Evolutionary conservation across 2,113 vertebrate species (phyloP).

Genomic region (Platanista minor): DNA sequence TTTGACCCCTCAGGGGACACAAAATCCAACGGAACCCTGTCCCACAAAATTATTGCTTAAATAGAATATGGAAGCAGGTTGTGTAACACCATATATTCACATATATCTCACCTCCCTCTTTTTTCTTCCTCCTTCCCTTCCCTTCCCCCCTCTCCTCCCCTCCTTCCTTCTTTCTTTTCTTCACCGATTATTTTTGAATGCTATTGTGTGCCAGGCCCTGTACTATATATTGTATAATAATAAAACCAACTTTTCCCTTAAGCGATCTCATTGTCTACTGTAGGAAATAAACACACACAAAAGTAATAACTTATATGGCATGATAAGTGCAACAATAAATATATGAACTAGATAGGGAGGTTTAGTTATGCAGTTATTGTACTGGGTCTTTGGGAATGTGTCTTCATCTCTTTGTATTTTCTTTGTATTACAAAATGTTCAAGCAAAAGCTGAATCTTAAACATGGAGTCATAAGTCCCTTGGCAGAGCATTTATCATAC

Average conservation of each 20-base stretch:
- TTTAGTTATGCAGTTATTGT: neutral
- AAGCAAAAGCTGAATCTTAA: neutral
- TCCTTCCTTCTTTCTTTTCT: neutral
- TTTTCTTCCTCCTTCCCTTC: neutral
- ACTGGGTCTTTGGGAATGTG: neutral
- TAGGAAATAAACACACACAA: neutral
- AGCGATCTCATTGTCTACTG: neutral
- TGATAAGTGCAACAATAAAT: neutral
- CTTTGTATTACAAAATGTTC: neutral
- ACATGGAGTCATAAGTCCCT: neutral
- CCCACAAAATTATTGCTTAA: neutral
- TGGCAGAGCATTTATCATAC: neutral
- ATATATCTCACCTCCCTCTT: neutral
- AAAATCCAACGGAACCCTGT: neutral
- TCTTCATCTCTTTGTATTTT: neutral
- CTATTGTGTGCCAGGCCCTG: neutral
- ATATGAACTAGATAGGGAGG: neutral
- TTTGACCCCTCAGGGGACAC: neutral
- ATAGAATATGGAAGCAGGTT: neutral
- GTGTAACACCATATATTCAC: neutral
- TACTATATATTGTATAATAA: neutral
- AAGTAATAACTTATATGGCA: neutral
- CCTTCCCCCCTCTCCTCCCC: too few relatives aligned
- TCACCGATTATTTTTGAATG: neutral
- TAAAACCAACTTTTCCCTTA: neutral